A percentile compares a stretch with the other conserved stretches of the same genome.
phyloP scores from a whole-genome alignment of 92 coral and sea anemone genomes.

The Pocillopora meandrina region DNA sequence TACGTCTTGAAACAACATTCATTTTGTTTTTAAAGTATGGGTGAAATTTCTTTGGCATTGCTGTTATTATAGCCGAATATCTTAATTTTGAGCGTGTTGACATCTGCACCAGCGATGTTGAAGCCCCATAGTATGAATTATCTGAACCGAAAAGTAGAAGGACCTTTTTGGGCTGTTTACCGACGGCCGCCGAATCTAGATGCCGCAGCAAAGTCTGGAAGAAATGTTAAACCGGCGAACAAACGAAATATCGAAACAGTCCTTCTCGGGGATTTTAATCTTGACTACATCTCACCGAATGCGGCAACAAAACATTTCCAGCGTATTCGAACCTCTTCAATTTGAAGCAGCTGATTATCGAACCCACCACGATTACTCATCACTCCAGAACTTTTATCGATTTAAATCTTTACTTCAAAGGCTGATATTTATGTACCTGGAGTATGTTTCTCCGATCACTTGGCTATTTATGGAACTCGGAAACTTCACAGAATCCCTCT shows the following conservation, averaged over 20 bases:
- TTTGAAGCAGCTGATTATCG: slow-evolving; percentile 52
- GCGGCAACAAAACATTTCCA: slow-evolving; percentile 44
- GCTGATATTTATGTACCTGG: slow-evolving; percentile 37
- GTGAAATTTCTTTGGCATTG: slow-evolving; percentile 1
- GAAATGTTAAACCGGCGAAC: slow-evolving; percentile 23
- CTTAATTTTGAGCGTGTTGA: slow-evolving; percentile 26
- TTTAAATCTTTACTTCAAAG: slow-evolving; percentile 11
- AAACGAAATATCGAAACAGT: slow-evolving; percentile 31
- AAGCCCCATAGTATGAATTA: slow-evolving; percentile 65
- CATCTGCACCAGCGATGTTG: background rate
- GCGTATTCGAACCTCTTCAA: slow-evolving; percentile 28
- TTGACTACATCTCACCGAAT: slow-evolving; percentile 30
- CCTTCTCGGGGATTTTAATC: slow-evolving; percentile 44
- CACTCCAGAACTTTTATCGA: slow-evolving; percentile 58
- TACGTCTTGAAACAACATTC: too few species aligned
- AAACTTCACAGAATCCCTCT: slow-evolving; percentile 40
- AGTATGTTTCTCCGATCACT: slow-evolving; percentile 30
- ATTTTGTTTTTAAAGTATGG: too few species aligned
- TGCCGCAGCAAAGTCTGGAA: slow-evolving; percentile 30
- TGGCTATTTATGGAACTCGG: slow-evolving; percentile 34
- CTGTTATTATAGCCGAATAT: slow-evolving; percentile 36
- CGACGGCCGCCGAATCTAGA: slow-evolving; percentile 53
- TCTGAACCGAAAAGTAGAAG: slow-evolving; percentile 56
- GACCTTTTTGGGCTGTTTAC: slow-evolving; percentile 51
- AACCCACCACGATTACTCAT: slow-evolving; percentile 47